phyloP scores from a whole-genome alignment of 2,888 invertebrate species.

The Flexamia atlantica region DNA sequence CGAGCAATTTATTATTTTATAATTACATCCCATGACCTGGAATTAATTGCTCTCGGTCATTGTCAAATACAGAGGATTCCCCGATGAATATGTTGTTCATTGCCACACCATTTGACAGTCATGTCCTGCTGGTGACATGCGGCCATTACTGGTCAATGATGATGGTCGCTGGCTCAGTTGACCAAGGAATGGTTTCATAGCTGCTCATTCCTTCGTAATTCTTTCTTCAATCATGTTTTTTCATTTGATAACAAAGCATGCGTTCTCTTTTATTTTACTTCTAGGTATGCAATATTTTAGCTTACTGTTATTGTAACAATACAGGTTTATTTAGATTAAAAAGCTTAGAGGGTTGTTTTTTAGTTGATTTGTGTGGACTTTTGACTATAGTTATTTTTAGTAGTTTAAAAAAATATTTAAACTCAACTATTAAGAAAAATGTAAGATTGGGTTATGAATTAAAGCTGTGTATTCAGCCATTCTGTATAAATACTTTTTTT shows the following conservation, averaged over 20 bases:
- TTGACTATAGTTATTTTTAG: too few relatives aligned
- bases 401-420: too few relatives aligned
- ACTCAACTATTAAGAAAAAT: too few relatives aligned
- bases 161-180: slow-evolving; percentile 10
- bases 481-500: too few relatives aligned
- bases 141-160: neutral
- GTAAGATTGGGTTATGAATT: too few relatives aligned
- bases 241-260: neutral
- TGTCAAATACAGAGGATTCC: neutral
- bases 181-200: neutral
- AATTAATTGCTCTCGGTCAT: slow-evolving; percentile 22
- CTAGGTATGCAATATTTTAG: neutral
- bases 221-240: neutral
- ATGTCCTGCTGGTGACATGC: neutral
- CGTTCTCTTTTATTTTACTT: neutral
- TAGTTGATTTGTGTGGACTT: too few relatives aligned
- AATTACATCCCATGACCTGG: slow-evolving; percentile 11
- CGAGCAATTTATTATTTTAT: too few relatives aligned
- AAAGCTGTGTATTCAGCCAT: too few relatives aligned
- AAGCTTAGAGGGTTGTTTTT: too few relatives aligned
- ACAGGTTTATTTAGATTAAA: too few relatives aligned
- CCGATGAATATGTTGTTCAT: neutral
- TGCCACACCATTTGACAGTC: slow-evolving; percentile 9
- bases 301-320: neutral
- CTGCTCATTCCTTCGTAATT: neutral